Conservation (phyloP, 2,888 invertebrate genomes). For the Invenusta paracnida region DNA sequence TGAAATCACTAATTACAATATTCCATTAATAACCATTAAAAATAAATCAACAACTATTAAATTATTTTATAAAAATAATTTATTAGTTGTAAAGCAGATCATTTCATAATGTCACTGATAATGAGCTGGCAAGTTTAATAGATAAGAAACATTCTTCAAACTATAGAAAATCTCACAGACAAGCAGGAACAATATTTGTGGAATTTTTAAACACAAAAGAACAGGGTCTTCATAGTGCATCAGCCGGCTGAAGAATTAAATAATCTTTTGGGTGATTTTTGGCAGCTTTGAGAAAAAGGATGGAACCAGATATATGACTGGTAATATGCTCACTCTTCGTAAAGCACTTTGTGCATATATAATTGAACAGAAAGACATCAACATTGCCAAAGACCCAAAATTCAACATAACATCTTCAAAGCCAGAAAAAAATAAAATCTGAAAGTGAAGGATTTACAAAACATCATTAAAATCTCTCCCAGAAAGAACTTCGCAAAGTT, state of each 20-base stretch:
- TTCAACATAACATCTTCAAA: background rate
- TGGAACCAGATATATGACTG: background rate
- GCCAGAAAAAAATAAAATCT: background rate
- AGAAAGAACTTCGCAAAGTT: background rate
- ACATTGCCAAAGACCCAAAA: background rate
- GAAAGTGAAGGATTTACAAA: background rate
- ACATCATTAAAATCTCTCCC: background rate
- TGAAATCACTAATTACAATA: background rate
- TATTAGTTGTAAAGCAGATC: background rate
- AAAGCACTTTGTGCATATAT: background rate
- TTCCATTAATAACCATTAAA: background rate
- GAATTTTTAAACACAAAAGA: background rate
- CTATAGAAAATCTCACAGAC: background rate
- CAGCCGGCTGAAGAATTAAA: background rate
- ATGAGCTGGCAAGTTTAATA: background rate
- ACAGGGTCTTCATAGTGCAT: background rate
- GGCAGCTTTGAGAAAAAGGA: background rate
- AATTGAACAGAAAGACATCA: background rate
- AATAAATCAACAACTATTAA: background rate
- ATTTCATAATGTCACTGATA: constrained; percentile 3
- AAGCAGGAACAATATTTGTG: background rate
- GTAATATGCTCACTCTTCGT: background rate
- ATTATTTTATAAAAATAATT: background rate
- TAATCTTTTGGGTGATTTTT: background rate
- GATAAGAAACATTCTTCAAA: background rate